phyloP scores from a whole-genome alignment of 2,797 vertebrate species.

The Molossus alvarezi region DNA sequence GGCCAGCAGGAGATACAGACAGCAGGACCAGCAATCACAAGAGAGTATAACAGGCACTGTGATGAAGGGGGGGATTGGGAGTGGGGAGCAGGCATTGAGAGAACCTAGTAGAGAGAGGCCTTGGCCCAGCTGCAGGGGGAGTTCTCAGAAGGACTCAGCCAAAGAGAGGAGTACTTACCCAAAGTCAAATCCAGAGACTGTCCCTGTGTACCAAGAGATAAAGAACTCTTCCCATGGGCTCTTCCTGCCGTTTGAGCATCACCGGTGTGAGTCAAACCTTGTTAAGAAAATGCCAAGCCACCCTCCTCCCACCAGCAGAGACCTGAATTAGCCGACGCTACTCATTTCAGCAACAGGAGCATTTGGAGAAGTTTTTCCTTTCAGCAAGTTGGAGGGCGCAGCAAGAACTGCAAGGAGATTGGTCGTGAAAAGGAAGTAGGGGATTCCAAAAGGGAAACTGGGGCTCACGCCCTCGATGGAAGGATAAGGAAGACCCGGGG shows the following conservation, averaged over 20 bases:
- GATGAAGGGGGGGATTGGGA: too few relatives aligned
- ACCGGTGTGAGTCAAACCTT: neutral
- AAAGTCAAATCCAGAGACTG: neutral
- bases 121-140: neutral
- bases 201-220: neutral
- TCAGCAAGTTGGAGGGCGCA: neutral
- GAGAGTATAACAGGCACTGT: accelerated
- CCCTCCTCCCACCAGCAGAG: neutral
- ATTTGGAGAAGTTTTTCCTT: neutral
- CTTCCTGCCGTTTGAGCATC: neutral
- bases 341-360: neutral
- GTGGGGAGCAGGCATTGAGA: too few relatives aligned
- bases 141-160: neutral
- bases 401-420: neutral
- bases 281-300: neutral
- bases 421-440: neutral
- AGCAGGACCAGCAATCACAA: neutral
- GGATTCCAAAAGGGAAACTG: neutral
- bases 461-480: neutral
- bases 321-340: neutral
- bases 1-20: neutral
- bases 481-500: neutral
- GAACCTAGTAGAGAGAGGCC: neutral
- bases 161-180: neutral
- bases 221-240: neutral